Evolutionary conservation across 2,888 invertebrate species (phyloP).

Genomic region (Aspidapion aeneum): DNA sequence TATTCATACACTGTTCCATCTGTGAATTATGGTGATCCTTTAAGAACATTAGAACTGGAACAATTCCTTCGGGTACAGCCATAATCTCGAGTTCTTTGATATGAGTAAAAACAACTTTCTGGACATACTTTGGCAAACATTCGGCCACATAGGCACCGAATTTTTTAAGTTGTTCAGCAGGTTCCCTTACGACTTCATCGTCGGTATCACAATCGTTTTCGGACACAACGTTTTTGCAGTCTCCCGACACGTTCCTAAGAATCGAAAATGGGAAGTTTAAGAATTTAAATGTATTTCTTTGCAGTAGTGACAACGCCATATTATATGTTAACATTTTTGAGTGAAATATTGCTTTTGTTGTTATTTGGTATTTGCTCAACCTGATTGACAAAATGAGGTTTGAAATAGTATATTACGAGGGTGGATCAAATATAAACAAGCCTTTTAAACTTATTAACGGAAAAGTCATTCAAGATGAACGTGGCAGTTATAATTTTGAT

Average conservation of each 20-base stretch:
- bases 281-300: neutral
- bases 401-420: too few relatives aligned
- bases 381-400: too few relatives aligned
- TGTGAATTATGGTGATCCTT: conserved; percentile 95
- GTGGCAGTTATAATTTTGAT: too few relatives aligned
- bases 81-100: conserved; percentile 90
- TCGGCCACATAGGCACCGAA: conserved; percentile 90
- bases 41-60: conserved; percentile 83
- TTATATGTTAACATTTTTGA: neutral
- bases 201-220: neutral
- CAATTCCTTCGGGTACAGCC: conserved; percentile 85
- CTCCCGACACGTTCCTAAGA: neutral
- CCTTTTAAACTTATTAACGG: too few relatives aligned
- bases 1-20: conserved; percentile 82
- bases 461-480: too few relatives aligned
- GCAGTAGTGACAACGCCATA: neutral
- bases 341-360: too few relatives aligned
- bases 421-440: too few relatives aligned
- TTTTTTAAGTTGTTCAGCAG: conserved; percentile 48
- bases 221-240: neutral
- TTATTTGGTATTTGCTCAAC: too few relatives aligned
- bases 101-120: conserved; percentile 83
- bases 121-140: conserved; percentile 92
- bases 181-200: neutral
- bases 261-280: neutral